Evolutionary conservation across 2,113 vertebrate genomes (phyloP), one percentile per base, ranked within the genome.

Genomic region (Ardeotis arabs): DNA sequence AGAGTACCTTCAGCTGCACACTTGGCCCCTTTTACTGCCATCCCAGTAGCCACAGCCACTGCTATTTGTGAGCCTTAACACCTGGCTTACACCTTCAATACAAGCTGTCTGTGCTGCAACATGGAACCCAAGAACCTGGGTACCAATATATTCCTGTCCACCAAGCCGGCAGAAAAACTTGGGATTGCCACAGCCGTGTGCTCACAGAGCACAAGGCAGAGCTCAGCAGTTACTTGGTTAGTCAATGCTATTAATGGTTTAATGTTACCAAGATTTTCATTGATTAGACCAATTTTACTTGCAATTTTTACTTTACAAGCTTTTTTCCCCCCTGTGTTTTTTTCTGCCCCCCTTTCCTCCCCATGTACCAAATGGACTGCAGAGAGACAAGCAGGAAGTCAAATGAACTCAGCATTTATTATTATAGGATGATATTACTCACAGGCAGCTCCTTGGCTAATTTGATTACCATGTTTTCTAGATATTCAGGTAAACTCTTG

Each of bases 401-500:
- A 89, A 78, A 68, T 0, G 0, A 84, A 84, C 62, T 50, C 49
- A 82, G 14, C 25, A 67, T 83, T 92, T 94, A 83, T 92, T 93
- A 82, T 63, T 58, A 44, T 21, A 84, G 33, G 25, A 75, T 39
- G 72, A 21, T 79, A 72, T 31, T 95, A 98, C 99, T 99, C 96
- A 99, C 99, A 92, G 99, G 99, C 74, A 99, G 98, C 80, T 99
- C 99, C 98, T 99, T 99, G 91, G 99, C 99, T 98, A 99, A 97
- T 93, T 99, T 99, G 98, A 99, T 99, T 93, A 99, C 99, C 99
- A 99, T 99, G 94, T 99, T 99, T 98, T 99, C 99, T 14, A 99
- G 98, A 92, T 99, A 99, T 41, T 99, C 99, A 17, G 99, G 99
- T 95, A 99, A 98, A 96, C 99, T 99, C 97, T 99, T 99, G 97